Conservation (phyloP, 1,140 invertebrate genomes). For the Penaeus chinensis region DNA sequence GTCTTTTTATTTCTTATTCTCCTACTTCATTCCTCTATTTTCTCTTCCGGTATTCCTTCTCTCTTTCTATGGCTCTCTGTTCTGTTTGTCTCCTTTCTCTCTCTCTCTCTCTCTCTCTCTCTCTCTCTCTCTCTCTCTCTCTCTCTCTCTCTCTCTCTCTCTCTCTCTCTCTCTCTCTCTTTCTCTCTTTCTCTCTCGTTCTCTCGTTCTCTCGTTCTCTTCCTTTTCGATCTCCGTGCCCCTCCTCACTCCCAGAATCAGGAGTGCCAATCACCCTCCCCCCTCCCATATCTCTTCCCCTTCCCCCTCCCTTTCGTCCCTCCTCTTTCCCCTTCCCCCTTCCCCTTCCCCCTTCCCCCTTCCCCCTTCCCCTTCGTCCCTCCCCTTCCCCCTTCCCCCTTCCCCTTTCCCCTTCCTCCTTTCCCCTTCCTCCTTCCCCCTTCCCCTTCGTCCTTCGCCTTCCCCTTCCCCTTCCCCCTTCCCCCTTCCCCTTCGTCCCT, state of each 20-base stretch:
- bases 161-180: not conserved
- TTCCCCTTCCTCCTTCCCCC: not conserved
- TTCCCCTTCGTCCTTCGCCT: too few relatives aligned
- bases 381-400: not conserved
- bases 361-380: not conserved
- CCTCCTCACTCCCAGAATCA: too few relatives aligned
- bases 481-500: too few relatives aligned
- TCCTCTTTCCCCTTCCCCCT: not conserved
- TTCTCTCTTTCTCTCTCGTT: not conserved
- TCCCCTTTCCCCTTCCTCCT: not conserved
- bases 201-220: too few relatives aligned
- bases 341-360: not conserved
- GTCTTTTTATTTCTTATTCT: too few relatives aligned
- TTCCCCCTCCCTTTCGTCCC: not conserved
- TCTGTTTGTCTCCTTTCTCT: not conserved
- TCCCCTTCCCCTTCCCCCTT: too few relatives aligned
- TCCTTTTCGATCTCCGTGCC: too few relatives aligned
- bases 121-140: too few relatives aligned
- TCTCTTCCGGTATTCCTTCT: not conserved
- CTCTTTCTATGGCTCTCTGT: not conserved
- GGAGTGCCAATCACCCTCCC: not conserved
- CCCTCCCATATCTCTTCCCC: not conserved
- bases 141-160: not conserved
- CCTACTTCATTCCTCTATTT: not conserved
- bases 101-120: not conserved